A percentile compares a stretch with the other conserved stretches of the same genome.
Evolutionary conservation across 2,888 invertebrate species (phyloP).

Genomic region (Mesorhabditis spiculigera): DNA sequence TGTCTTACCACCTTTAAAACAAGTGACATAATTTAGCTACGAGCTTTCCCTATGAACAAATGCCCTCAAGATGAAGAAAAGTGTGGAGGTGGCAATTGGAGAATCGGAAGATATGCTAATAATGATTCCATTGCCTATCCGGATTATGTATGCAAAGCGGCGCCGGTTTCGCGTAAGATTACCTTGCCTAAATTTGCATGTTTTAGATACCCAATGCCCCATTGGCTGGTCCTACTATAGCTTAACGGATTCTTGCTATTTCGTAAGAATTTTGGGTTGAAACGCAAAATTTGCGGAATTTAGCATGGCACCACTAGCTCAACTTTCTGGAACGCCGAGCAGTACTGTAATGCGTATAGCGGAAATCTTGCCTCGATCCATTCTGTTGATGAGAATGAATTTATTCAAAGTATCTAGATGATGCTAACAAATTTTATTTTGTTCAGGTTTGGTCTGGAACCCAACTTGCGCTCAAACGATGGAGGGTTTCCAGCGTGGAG

Average conservation of each 20-base stretch:
- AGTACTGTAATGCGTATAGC: background rate
- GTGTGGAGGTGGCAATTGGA: background rate
- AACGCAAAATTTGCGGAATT: background rate
- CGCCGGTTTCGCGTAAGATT: background rate
- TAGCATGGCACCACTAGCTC: background rate
- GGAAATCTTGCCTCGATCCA: background rate
- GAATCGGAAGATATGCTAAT: background rate
- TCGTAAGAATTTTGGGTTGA: background rate
- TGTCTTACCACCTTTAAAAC: background rate
- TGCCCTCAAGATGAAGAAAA: conserved; percentile 4
- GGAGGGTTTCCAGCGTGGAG: background rate
- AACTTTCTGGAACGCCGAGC: conserved; percentile 3
- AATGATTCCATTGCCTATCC: conserved; percentile 1
- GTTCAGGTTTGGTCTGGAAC: background rate
- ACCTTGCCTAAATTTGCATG: background rate
- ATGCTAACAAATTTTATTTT: background rate
- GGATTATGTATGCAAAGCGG: conserved; percentile 6
- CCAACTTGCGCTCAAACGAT: background rate
- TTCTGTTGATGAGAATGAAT: background rate
- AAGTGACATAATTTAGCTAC: background rate
- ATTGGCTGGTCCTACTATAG: conserved; percentile 15
- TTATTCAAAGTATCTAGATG: background rate
- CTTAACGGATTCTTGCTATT: conserved; percentile 16
- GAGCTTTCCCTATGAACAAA: background rate
- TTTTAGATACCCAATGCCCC: conserved; percentile 14